These are phyloP conservation scores for Cairina moschata DNA, from an alignment of 2,113 vertebrate genomes.

Conservation along the genomic window DNA sequence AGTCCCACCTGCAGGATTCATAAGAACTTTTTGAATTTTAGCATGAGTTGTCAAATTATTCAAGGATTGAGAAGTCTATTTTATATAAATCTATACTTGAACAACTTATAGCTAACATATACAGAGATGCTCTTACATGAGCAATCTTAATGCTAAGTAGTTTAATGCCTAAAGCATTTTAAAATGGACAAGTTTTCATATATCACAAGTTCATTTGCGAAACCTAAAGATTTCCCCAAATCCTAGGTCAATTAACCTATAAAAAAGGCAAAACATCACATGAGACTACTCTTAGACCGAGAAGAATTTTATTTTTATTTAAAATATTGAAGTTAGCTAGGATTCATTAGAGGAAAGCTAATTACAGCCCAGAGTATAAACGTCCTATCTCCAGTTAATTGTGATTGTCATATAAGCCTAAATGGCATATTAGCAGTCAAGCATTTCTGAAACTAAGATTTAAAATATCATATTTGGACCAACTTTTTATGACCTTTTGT, in stretches of 20 bases:
- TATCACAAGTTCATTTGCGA: not conserved
- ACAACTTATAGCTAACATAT: not conserved
- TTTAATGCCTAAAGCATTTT: not conserved
- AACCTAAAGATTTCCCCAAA: not conserved
- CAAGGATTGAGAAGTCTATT: not conserved
- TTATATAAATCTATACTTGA: not conserved
- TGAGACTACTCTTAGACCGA: not conserved
- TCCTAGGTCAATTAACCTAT: not conserved
- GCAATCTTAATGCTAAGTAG: not conserved
- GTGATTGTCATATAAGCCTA: not conserved
- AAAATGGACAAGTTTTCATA: not conserved
- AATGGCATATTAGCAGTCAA: not conserved
- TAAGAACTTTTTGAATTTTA: not conserved
- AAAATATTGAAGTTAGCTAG: not conserved
- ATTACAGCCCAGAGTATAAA: not conserved
- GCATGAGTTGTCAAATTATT: not conserved
- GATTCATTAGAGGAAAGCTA: not conserved
- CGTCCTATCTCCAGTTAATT: fast-evolving
- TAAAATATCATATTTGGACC: not conserved
- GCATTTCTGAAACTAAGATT: not conserved
- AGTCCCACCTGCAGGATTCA: not conserved
- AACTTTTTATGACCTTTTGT: not conserved
- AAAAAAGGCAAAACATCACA: not conserved
- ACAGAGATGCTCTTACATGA: not conserved
- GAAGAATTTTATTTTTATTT: not conserved